Evolutionary conservation across 1,140 invertebrate genomes (phyloP), one percentile per base, ranked within the genome.

Genomic region (Galleria mellonella): DNA sequence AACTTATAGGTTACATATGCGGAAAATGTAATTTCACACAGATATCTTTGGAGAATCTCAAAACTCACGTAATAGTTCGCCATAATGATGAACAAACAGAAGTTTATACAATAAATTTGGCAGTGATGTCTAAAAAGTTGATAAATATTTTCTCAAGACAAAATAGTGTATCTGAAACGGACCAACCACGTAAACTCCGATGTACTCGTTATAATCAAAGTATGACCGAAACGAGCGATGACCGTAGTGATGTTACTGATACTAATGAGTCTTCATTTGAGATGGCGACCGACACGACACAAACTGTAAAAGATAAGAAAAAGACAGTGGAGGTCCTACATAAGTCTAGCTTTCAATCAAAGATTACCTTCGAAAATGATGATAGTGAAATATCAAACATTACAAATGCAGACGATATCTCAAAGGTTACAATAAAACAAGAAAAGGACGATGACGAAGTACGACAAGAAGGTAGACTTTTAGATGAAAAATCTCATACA

Each of bases 11-110:
- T 9, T 92, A 90, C 56, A 71, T 93, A 0, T 93, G 92, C 62
- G 75, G 84, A 0, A 79, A 87, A 32, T 94, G 92, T 58, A 90
- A 92, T 62, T 93, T 88, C 60, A 88, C 91, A 1, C 92, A 93
- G 75, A 63, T 93, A 30, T 87, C 88, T 1, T 65, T 88, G 32
- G 71, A 84, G 35, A 90, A 88, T 50, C 74, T 93, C 0, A 87
- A 90, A 55, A 77, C 77, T 0, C 92, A 94, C 56, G 69, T 91
- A 1, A 75, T 88, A 28, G 60, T 68, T 0, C 87, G 88, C 55
- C 90, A 92, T 56, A 68, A 77, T 44, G 64, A 83, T 40, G 63
- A 76, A 56, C 57, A 76, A 46, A 83, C 78, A 8, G 68, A 65
- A 51, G 72, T 87, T 9, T 81, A 70, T 55, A 70, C 65, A 27